phyloP scores from a whole-genome alignment of 2,888 invertebrate species.

The Philaethria dido region DNA sequence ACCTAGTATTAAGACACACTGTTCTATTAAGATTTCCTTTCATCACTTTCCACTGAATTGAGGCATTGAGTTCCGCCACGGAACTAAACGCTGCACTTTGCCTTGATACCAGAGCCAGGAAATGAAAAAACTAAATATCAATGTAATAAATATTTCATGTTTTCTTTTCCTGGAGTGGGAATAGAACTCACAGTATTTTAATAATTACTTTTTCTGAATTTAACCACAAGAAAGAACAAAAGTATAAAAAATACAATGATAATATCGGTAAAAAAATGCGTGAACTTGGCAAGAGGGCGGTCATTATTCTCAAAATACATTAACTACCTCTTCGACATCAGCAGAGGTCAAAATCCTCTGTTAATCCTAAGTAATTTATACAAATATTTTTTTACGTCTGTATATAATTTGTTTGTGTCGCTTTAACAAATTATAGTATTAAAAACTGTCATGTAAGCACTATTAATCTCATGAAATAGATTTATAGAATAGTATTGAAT shows the following conservation, averaged over 20 bases:
- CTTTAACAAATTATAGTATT: conserved; percentile 23
- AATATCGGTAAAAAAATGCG: conserved; percentile 4
- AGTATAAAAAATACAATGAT: neutral
- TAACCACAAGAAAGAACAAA: neutral
- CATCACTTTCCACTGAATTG: no score
- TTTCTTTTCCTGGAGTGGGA: no score
- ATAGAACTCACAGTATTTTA: no score
- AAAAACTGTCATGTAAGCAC: conserved; percentile 17
- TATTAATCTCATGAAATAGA: conserved; percentile 12
- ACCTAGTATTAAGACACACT: no score
- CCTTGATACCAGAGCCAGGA: no score
- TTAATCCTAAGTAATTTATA: conserved; percentile 30
- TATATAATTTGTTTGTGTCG: conserved; percentile 6
- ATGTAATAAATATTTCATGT: no score
- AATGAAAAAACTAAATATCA: no score
- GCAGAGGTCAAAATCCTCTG: conserved; percentile 31
- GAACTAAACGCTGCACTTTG: no score
- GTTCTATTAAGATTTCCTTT: no score
- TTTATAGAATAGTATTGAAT: neutral
- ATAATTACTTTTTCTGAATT: no score
- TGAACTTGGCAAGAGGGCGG: conserved; percentile 26
- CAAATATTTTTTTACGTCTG: neutral
- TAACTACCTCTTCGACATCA: conserved; percentile 31
- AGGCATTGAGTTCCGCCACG: no score
- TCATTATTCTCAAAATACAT: conserved; percentile 33